phyloP scores from a whole-genome alignment of 2,113 vertebrate species.

The Eolophus roseicapilla region DNA sequence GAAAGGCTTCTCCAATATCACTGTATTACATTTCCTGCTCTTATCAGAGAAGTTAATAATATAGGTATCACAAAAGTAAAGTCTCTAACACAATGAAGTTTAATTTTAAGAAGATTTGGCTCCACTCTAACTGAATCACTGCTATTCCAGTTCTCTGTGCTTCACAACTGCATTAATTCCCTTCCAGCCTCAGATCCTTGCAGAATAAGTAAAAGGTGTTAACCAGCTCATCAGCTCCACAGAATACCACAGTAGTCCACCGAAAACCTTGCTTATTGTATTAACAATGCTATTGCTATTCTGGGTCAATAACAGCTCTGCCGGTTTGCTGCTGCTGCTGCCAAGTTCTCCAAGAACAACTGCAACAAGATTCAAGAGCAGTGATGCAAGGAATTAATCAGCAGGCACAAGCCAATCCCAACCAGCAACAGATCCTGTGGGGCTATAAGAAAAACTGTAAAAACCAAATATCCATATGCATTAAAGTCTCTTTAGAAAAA shows the following conservation, averaged over 20 bases:
- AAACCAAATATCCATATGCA: background rate
- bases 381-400: background rate
- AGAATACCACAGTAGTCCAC: background rate
- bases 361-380: background rate
- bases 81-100: slow-evolving; percentile 56
- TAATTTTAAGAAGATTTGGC: slow-evolving; percentile 55
- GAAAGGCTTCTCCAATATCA: slow-evolving; percentile 38
- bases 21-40: slow-evolving; percentile 38
- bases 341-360: slow-evolving; percentile 3
- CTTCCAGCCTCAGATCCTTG: background rate
- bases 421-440: background rate
- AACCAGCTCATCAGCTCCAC: slow-evolving; percentile 40
- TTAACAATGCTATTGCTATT: slow-evolving; percentile 4
- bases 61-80: slow-evolving; percentile 60
- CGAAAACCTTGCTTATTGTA: slow-evolving; percentile 32
- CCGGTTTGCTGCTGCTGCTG: background rate
- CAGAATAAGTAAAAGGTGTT: slow-evolving; percentile 51
- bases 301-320: slow-evolving; percentile 25
- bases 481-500: background rate
- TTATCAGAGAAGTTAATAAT: slow-evolving; percentile 63
- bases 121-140: slow-evolving; percentile 44
- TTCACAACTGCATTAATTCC: slow-evolving; percentile 39
- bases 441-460: background rate
- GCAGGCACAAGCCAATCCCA: background rate
- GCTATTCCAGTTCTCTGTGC: slow-evolving; percentile 23